Evolutionary conservation across 2,888 invertebrate species (phyloP), one percentile per base, ranked within the genome.

Genomic region (Tenthredo distinguenda): DNA sequence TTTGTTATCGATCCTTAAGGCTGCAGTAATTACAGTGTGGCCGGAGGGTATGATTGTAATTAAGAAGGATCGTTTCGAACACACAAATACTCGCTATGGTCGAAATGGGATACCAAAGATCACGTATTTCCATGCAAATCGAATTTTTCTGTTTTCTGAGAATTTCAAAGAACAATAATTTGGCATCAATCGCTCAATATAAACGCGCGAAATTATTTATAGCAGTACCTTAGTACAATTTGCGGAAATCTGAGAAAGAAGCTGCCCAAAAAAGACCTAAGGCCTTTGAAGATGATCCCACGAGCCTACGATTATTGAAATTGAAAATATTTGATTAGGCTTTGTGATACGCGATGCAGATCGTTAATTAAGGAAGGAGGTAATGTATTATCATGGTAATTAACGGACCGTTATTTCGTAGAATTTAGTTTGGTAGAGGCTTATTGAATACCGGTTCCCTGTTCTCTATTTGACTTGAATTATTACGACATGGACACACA

Each of bases 391-490:
- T 55, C n/a, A 62, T 62, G 21, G 26, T 62, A 62, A 62, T 62
- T 12, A 62, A 26, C 4, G 5, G 26, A 62, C 62, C 62, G 62
- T 62, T 62, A 62, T 26, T 62, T 62, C 62, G 62, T 62, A 62
- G 21, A 62, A 62, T 26, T 40, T 72, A 18, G 40, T 72, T 72
- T 34, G n/a, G n/a, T 18, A n/a, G 15, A n/a, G 34, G 34, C 18
- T 34, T 18, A 37, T 55, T 34, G 37, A 37, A 21, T 74, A 72
- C n/a, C 72, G 74, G 40, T 74, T 74, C 10, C 71, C 37, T 9
- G 55, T 55, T 55, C 72, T 62, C 26, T 26, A 34, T 72, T 72
- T 3, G 40, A 72, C 43, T 43, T 43, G 40, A 74, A 74, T 74
- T 47, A 26, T 74, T 26, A 12, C 43, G 43, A 43, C 34, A 34